Percentiles rank a stretch among this genome's conserved stretches.
These are phyloP conservation scores for Scaptomyza hsui DNA, from an alignment of 1,140 invertebrate species.

Conservation along the genomic window DNA sequence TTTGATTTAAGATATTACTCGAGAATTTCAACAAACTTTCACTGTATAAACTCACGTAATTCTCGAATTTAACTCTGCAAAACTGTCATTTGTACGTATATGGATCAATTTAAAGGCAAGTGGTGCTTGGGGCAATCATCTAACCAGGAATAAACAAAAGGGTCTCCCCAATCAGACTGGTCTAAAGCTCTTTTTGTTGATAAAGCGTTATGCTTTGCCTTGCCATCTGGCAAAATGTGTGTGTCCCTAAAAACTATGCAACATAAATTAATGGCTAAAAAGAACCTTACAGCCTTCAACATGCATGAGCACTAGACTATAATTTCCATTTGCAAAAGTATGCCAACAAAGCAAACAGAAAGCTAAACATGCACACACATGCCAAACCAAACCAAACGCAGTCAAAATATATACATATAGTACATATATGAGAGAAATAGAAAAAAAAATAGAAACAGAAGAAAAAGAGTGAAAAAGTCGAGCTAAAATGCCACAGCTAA, in stretches of 20 bases:
- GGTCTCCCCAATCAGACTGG: conserved; percentile 13
- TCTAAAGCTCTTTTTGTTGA: conserved; percentile 27
- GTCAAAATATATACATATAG: conserved; percentile 39
- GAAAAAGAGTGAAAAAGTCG: conserved; percentile 54
- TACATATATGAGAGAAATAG: conserved; percentile 17
- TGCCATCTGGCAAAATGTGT: conserved; percentile 30
- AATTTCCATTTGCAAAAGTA: conserved; percentile 76
- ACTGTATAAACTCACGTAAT: background rate
- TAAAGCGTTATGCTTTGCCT: conserved; percentile 11
- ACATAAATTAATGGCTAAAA: conserved; percentile 75
- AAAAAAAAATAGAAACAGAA: conserved; percentile 13
- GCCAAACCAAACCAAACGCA: conserved; percentile 41
- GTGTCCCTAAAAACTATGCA: conserved; percentile 41
- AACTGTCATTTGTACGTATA: conserved; percentile 22
- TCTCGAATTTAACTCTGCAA: background rate
- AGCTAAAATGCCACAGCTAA: conserved; percentile 74
- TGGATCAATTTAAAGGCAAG: conserved; percentile 32
- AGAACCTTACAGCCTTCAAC: conserved; percentile 10
- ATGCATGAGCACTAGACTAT: conserved; percentile 71
- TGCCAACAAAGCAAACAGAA: conserved; percentile 69
- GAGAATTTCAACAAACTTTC: too few relatives aligned
- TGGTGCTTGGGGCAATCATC: conserved; percentile 16
- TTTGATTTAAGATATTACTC: background rate
- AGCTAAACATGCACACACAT: conserved; percentile 59
- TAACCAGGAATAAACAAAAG: conserved; percentile 7